Conservation (phyloP, 2,113 vertebrate genomes). For the Irena cyanogastra region DNA sequence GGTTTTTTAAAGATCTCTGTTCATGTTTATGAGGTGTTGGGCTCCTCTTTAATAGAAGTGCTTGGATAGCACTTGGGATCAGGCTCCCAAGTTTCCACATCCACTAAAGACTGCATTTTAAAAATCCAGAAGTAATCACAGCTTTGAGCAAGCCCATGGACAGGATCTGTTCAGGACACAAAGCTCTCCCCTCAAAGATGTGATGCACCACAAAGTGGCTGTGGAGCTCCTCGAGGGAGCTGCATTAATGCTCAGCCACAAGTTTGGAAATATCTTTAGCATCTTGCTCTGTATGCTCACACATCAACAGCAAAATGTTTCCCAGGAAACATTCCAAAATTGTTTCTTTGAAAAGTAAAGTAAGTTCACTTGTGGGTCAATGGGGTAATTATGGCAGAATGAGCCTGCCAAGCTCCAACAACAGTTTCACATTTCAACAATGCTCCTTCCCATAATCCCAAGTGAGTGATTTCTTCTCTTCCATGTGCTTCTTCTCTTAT, state of each 20-base stretch:
- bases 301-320: conserved; percentile 7
- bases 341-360: conserved; percentile 20
- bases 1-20: not conserved
- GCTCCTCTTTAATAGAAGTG: not conserved
- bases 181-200: not conserved
- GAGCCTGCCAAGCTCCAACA: not conserved
- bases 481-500: not conserved
- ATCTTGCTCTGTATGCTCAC: not conserved
- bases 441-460: not conserved
- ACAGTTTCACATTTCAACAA: conserved; percentile 8
- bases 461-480: not conserved
- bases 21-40: fast-evolving
- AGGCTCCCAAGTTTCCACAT: not conserved
- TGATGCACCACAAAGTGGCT: not conserved
- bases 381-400: conserved; percentile 19
- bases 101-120: not conserved
- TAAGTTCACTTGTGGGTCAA: conserved; percentile 47
- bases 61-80: not conserved
- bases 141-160: not conserved
- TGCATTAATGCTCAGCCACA: not conserved
- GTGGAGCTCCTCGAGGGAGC: not conserved
- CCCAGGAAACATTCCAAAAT: conserved; percentile 37
- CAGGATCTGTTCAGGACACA: not conserved
- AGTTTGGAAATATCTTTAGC: not conserved
- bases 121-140: not conserved